Evolutionary conservation across 2,113 vertebrate species (phyloP).

Genomic region (Neolamprologus longior): DNA sequence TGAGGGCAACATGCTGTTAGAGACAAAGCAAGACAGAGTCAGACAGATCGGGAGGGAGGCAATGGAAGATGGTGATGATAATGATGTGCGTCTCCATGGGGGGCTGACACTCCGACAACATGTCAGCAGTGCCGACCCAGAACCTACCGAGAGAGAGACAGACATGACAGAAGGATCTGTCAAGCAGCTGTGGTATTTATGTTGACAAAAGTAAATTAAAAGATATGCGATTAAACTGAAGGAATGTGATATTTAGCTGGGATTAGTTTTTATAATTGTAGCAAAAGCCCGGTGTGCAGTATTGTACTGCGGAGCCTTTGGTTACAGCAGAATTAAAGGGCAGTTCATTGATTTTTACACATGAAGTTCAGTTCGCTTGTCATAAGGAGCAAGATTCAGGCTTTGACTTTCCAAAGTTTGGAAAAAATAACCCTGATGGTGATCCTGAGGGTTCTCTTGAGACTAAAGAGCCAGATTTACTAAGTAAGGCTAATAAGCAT

Average conservation of each 20-base stretch:
- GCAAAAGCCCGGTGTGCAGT: not conserved
- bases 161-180: not conserved
- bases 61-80: conserved; percentile 41
- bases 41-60: conserved; percentile 7
- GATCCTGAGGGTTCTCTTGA: not conserved
- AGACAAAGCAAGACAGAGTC: conserved; percentile 27
- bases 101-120: conserved; percentile 49
- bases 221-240: not conserved
- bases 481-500: not conserved
- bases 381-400: not conserved
- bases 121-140: conserved; percentile 34
- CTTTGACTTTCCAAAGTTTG: not conserved
- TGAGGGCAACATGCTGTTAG: conserved; percentile 19
- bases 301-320: not conserved
- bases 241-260: not conserved
- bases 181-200: not conserved
- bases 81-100: conserved; percentile 38
- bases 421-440: not conserved
- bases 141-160: not conserved
- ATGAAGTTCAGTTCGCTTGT: not conserved
- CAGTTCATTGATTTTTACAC: not conserved
- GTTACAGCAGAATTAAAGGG: not conserved
- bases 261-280: not conserved
- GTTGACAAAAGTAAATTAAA: not conserved
- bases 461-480: not conserved